Conservation (phyloP, 2,797 vertebrate genomes). For the Spinus pinus region DNA sequence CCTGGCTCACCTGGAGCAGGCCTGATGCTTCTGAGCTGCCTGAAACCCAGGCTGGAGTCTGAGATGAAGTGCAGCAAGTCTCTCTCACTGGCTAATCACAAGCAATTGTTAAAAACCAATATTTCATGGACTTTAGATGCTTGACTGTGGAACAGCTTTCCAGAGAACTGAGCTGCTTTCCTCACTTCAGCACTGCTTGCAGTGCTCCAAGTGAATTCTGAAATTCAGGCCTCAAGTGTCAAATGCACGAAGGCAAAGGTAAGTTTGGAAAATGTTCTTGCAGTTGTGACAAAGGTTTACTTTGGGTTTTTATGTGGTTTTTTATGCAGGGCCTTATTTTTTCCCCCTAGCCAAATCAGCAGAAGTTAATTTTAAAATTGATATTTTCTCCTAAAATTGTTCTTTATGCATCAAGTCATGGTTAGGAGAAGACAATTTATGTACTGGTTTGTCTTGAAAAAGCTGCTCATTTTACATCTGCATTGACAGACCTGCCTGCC, state of each 20-base stretch:
- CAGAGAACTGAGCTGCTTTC: background rate
- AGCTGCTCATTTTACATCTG: background rate
- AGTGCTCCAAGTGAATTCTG: background rate
- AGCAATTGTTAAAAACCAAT: background rate
- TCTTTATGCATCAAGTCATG: background rate
- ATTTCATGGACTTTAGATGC: background rate
- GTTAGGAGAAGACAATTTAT: background rate
- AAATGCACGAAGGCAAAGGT: background rate
- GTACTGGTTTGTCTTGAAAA: background rate
- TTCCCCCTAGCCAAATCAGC: slow-evolving; percentile 40
- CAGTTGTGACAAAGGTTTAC: background rate
- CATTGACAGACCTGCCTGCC: accelerated
- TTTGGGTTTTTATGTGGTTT: background rate
- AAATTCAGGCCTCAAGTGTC: background rate
- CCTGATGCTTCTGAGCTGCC: background rate
- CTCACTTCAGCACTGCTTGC: background rate
- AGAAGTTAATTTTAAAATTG: slow-evolving; percentile 51
- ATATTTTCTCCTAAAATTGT: slow-evolving; percentile 63
- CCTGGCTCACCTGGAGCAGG: background rate
- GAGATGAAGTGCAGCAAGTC: background rate
- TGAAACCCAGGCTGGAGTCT: background rate
- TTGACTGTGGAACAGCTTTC: background rate
- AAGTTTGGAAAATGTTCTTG: background rate
- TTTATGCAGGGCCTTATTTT: slow-evolving; percentile 59
- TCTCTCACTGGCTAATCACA: background rate